A percentile compares a stretch with the other conserved stretches of the same genome.
Evolutionary conservation across 2,113 vertebrate species (phyloP).

Genomic region (Gambusia affinis): DNA sequence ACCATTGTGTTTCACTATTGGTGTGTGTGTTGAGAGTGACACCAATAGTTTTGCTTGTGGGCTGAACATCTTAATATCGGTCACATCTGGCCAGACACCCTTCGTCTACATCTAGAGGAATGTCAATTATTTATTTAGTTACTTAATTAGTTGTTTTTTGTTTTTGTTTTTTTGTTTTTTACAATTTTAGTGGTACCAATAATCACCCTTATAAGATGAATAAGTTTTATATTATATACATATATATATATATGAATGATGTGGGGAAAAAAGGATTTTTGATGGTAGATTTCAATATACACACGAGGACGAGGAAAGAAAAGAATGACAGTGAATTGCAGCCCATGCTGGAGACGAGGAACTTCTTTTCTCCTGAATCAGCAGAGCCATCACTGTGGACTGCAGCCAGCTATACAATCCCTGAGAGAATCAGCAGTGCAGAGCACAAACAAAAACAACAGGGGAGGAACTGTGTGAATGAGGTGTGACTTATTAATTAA

Average conservation of each 20-base stretch:
- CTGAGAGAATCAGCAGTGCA: constrained; percentile 32
- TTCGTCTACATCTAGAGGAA: background rate
- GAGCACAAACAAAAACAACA: constrained; percentile 45
- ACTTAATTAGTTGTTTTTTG: too few species aligned
- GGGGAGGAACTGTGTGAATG: constrained; percentile 47
- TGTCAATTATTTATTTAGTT: too few species aligned
- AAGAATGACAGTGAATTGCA: constrained; percentile 29
- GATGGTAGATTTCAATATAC: constrained; percentile 18
- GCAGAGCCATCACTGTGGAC: constrained; percentile 52
- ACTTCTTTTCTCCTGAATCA: constrained; percentile 50
- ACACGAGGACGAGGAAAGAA: constrained; percentile 27
- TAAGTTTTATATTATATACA: background rate
- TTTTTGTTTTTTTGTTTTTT: too few species aligned
- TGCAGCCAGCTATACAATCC: constrained; percentile 46
- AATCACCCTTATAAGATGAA: background rate
- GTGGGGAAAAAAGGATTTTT: constrained; percentile 18
- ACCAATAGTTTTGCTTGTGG: background rate
- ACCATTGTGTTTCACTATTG: too few species aligned
- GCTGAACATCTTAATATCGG: background rate
- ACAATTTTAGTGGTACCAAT: constrained; percentile 7
- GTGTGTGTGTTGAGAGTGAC: background rate
- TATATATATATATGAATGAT: background rate
- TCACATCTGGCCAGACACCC: background rate
- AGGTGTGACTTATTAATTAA: constrained; percentile 45
- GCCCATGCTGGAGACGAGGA: constrained; percentile 46